Percentiles rank a stretch among this genome's conserved stretches.
Conservation (phyloP, 2,888 invertebrate genomes). For the Hemaris fuciformis region DNA sequence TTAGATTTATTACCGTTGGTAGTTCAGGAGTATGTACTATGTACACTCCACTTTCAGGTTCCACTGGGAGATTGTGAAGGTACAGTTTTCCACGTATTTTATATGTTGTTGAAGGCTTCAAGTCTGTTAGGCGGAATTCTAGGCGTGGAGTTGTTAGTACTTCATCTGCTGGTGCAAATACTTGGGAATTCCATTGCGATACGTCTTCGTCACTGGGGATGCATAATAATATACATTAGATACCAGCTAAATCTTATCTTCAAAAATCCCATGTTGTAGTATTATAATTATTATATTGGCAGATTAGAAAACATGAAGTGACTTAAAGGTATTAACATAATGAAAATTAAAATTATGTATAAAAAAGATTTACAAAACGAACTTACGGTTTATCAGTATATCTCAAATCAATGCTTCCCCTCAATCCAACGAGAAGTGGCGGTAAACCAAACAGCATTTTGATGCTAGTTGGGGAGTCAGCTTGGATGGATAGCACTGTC, state of each 20-base stretch:
- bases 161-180: constrained; percentile 93
- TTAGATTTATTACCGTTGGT: constrained; percentile 57
- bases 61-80: constrained; percentile 88
- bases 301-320: too few species aligned
- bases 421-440: constrained; percentile 89
- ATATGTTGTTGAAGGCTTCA: constrained; percentile 90
- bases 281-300: too few species aligned
- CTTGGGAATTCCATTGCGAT: constrained; percentile 90
- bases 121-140: constrained; percentile 89
- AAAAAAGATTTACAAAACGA: background rate
- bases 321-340: background rate
- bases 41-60: constrained; percentile 89
- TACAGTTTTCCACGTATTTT: constrained; percentile 91
- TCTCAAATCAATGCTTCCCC: constrained; percentile 92
- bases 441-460: constrained; percentile 92
- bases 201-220: constrained; percentile 83
- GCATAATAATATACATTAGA: too few species aligned
- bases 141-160: constrained; percentile 92
- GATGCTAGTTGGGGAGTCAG: constrained; percentile 89
- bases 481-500: constrained; percentile 84
- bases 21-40: constrained; percentile 86
- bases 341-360: background rate
- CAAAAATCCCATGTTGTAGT: too few species aligned
- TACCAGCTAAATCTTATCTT: too few species aligned
- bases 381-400: constrained; percentile 90